These are phyloP conservation scores for Aphrophora alni DNA, from an alignment of 2,888 invertebrate genomes.

Conservation along the genomic window DNA sequence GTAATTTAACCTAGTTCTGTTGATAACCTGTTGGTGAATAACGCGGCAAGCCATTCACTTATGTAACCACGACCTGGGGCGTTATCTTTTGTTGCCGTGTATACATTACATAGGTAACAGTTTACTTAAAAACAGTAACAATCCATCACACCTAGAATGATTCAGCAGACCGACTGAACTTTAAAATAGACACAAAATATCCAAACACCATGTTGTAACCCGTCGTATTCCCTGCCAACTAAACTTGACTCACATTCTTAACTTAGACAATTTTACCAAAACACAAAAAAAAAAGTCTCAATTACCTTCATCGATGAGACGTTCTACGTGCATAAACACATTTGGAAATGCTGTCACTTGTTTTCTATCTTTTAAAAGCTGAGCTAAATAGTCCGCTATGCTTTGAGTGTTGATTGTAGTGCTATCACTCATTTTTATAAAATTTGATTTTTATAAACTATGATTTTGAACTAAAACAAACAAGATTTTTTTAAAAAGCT, in stretches of 20 bases:
- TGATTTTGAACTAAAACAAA: neutral
- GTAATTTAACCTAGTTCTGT: neutral
- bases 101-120: neutral
- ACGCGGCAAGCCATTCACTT: neutral
- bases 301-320: slow-evolving; percentile 98
- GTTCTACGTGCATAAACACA: slow-evolving; percentile 98
- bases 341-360: slow-evolving; percentile 99
- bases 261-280: neutral
- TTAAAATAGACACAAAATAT: slow-evolving; percentile 9
- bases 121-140: neutral
- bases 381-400: slow-evolving; percentile 99
- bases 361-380: slow-evolving; percentile 99
- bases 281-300: neutral
- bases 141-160: neutral
- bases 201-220: slow-evolving; percentile 2
- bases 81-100: neutral
- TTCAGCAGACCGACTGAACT: neutral
- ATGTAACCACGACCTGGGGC: neutral
- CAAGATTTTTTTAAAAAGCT: neutral
- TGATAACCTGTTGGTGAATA: slow-evolving; percentile 2
- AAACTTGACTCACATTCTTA: slow-evolving; percentile 9
- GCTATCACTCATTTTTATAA: slow-evolving; percentile 47
- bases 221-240: neutral
- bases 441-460: neutral
- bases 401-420: slow-evolving; percentile 74